Conservation (phyloP, 92 coral and sea anemone species). For the Epizoanthus scotinus region DNA sequence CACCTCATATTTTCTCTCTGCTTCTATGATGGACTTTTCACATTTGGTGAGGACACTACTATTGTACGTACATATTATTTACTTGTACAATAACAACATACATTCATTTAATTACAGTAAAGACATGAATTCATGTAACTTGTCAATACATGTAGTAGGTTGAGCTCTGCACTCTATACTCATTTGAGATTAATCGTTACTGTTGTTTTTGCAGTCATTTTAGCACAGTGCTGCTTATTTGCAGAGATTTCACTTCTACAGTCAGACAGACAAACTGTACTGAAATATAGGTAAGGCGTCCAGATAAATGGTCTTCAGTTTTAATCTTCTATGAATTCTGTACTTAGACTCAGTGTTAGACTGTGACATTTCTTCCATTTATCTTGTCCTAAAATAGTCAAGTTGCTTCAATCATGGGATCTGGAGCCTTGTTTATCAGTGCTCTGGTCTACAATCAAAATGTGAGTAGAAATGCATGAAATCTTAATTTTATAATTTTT, state of each 20-base stretch:
- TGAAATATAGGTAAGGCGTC: constrained; percentile 72
- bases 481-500: neutral
- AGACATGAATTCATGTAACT: too few relatives aligned
- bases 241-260: constrained; percentile 83
- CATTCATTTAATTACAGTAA: too few relatives aligned
- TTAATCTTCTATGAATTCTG: constrained; percentile 8
- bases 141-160: too few relatives aligned
- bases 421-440: constrained; percentile 75
- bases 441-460: constrained; percentile 62
- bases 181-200: too few relatives aligned
- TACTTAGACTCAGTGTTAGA: neutral
- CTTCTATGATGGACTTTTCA: constrained; percentile 88
- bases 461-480: constrained; percentile 17
- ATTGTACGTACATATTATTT: too few relatives aligned
- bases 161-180: too few relatives aligned
- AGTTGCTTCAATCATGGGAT: constrained; percentile 83
- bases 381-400: constrained; percentile 53
- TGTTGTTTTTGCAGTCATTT: constrained; percentile 54
- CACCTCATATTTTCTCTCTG: constrained; percentile 94
- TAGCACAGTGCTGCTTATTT: constrained; percentile 91
- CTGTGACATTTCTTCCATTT: neutral
- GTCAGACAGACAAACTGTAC: constrained; percentile 78
- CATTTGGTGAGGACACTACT: constrained; percentile 93
- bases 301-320: neutral
- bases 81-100: too few relatives aligned